Evolutionary conservation across 37 sponge, comb jelly and placozoan species (phyloP), one percentile per base, ranked within the genome.

Genomic region (Beroe forskalii): DNA sequence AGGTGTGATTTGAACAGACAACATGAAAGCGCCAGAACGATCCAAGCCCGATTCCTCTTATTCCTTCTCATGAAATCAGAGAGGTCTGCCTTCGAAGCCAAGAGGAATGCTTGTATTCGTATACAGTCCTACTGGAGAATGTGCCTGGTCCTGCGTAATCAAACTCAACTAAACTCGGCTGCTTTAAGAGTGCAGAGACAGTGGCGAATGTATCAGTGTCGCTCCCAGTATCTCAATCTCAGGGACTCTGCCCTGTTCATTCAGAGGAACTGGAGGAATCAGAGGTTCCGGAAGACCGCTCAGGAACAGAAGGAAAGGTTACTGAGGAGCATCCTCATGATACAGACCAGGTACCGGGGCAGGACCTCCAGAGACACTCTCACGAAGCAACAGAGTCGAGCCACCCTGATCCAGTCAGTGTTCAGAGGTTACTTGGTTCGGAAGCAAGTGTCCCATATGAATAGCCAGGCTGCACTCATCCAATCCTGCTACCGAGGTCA

Each of bases 81-180:
- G 25, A 9, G 67, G 9, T 64, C 27, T 30, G 33, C 90, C 19
- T 90, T 61, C 25, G 37, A 76, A 3, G 40, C 89, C 22, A 75
- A 75, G 75, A 91, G 36, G 62, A 23, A 39, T 12, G 62, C 90
- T 20, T 62, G 48, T 1, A 62, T 72, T 1, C 22, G 24, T 28
- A 89, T 92, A 27, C 92, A 93, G 62, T 55, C 80, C 8, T 0
- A 62, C 22, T 92, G 62, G 62, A 92, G 90, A 67, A 67, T 75
- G 62, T n/a, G 39, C 17, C 61, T 72, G 22, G 86, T 32, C 19
- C 38, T 62, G 60, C 92, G 61, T 32, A 38, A 27, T 1, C 8
- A 33, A 14, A 1, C 86, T 37, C 27, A 28, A 25, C 25, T 33
- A 17, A 8, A 3, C 44, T 4, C 14, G 17, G 86, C 86, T n/a